Base-by-base conservation (phyloP, 2,797 vertebrate species). In the Rhynchonycteris naso region DNA sequence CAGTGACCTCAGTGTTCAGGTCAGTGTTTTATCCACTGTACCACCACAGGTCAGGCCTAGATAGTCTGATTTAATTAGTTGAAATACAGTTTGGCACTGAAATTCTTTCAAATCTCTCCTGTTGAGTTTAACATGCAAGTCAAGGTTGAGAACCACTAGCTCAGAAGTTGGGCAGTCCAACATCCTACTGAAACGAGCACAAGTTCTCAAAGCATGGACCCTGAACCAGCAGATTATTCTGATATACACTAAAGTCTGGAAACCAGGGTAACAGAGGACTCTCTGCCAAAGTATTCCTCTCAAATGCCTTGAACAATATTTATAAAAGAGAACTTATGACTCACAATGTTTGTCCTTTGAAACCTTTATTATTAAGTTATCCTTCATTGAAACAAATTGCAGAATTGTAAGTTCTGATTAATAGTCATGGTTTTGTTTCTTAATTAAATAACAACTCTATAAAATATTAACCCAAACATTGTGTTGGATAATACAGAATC, bases 401-500 rank as follows among this genome's bases (percentile, higher is more conserved):
- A 59, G 26, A 87, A 75, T 30, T 82, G 1, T 83, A 88, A 82
- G 7, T 91, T 93, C n/a, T 9, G 63, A 35, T 71, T 19, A 76
- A 69, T 18, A 61, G 69, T 87, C 30, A 65, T 26, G 78, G 16
- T 72, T 83, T 88, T 43, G 22, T 66, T 68, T 68, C n/a, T 65
- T 66, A 79, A 83, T 78, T 93, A 88, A 91, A 65, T 65, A 81
- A 50, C 56, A 47, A 63, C 59, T 21, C 69, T 63, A 71, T 68
- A 71, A 90, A 80, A 58, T 63, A 72, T 18, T 83, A 91, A 79
- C 21, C 22, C 14, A 72, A 93, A 66, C 43, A 72, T 28, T 52
- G n/a, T 43, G 35, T 88, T 74, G 38, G 47, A 88, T 68, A 50
- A 84, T 78, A 92, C 8, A 91, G 85, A 88, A 83, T 78, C 65